Evolutionary conservation across 2,113 vertebrate genomes (phyloP), one percentile per base, ranked within the genome.

Genomic region (Clinocottus analis): DNA sequence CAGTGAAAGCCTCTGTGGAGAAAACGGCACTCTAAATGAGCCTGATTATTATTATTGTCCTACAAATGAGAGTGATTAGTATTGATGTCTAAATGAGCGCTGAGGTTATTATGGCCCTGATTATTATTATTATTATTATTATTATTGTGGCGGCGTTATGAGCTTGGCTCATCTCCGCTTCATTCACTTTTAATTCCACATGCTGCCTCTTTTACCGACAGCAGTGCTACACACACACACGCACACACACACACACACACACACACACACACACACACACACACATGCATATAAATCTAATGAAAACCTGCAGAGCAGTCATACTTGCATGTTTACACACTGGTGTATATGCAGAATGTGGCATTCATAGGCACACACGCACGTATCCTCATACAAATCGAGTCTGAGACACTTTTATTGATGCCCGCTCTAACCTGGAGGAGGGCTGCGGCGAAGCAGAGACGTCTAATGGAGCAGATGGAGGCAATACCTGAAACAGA

Each of bases 51-150:
- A 93, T 93, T 94, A 93, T 93, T 92, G 92, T 93, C 90, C 89
- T 90, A 92, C 89, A 94, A 93, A 94, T 93, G 93, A 93, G 93
- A 87, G 88, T 91, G 92, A 94, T 94, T 94, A 94, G 92, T 92
- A 92, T 91, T 94, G 93, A 94, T 94, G 93, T 93, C 91, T 92
- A 92, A 94, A 93, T 93, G 90, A 94, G 92, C 87, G 31, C 77
- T 64, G 87, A 68, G 92, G 87, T 91, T 90, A 91, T 92, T 93
- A 91, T 90, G 90, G 80, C 87, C 81, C 53, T 75, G 84, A 93
- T 90, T 86, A 90, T 91, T 85, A 91, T 92, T 88, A 87, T 90
- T 88, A 87, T 91, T 91, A 87, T 33, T 88, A 87, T 91, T 91
- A 89, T 92, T 92, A 77, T 93, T 75, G 68, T 85, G 78, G 69